A percentile compares a stretch with the other conserved stretches of the same genome.
These are phyloP conservation scores for Tachuris rubrigastra DNA, from an alignment of 2,113 vertebrate genomes.

Conservation along the genomic window DNA sequence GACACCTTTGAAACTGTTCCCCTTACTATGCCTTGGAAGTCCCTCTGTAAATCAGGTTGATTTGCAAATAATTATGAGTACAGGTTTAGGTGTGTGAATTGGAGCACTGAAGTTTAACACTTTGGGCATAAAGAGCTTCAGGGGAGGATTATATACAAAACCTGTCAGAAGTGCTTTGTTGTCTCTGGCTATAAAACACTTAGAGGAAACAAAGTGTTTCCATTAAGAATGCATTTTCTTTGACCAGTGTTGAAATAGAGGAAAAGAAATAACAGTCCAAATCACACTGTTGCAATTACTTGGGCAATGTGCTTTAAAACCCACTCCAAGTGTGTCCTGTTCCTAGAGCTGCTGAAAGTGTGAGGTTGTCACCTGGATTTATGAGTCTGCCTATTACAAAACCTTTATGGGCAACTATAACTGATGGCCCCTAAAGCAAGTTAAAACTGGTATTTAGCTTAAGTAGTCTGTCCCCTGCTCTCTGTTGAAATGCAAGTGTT, in stretches of 20 bases:
- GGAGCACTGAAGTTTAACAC: neutral
- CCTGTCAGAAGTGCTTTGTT: neutral
- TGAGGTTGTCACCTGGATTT: conserved; percentile 35
- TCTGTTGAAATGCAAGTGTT: conserved; percentile 31
- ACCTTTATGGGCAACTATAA: conserved; percentile 30
- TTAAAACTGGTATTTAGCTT: conserved; percentile 54
- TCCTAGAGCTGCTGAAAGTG: neutral
- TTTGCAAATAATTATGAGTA: neutral
- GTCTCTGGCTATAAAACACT: neutral
- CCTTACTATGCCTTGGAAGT: neutral
- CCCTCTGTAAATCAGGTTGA: neutral
- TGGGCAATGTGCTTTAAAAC: neutral
- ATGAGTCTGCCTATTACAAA: conserved; percentile 17
- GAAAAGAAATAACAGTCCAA: neutral
- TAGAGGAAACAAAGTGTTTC: neutral
- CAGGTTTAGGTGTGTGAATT: neutral
- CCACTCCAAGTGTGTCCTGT: neutral
- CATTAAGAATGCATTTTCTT: neutral
- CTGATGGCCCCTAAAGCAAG: conserved; percentile 19
- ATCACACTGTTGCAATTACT: neutral
- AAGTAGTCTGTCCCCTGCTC: neutral
- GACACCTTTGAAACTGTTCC: rapidly evolving
- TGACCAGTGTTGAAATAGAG: neutral
- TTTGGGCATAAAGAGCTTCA: neutral
- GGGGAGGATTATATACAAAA: neutral